These are phyloP conservation scores for Ibidorhyncha struthersii DNA, from an alignment of 2,113 vertebrate species.

Conservation along the genomic window DNA sequence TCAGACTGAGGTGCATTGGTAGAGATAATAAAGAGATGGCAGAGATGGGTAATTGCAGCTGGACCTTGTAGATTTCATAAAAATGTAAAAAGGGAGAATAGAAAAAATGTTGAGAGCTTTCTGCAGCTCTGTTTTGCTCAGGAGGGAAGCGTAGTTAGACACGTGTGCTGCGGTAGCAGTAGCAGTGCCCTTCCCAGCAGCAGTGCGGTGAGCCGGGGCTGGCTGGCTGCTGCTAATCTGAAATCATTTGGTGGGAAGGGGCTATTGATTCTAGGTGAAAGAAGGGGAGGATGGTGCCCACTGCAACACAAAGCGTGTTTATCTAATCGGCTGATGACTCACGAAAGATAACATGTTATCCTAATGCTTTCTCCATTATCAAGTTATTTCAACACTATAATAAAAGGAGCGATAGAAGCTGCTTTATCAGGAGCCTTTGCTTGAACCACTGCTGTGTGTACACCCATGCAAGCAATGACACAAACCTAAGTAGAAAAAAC, in stretches of 20 bases:
- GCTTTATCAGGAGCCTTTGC: background rate
- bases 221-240: background rate
- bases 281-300: slow-evolving; percentile 10
- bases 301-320: slow-evolving; percentile 19
- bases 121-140: background rate
- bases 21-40: slow-evolving; percentile 8
- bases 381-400: slow-evolving; percentile 6
- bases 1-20: background rate
- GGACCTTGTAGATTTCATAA: background rate
- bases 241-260: background rate
- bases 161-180: background rate
- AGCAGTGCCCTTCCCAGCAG: background rate
- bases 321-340: slow-evolving; percentile 34
- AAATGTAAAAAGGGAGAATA: background rate
- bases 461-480: background rate
- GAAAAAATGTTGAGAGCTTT: background rate
- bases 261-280: slow-evolving; percentile 6
- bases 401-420: slow-evolving; percentile 14
- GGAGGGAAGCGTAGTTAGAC: background rate
- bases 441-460: background rate
- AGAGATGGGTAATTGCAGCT: slow-evolving; percentile 3
- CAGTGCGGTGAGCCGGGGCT: background rate
- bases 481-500: background rate
- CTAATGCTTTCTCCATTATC: slow-evolving; percentile 24
- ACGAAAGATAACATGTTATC: background rate